Percentiles rank a stretch among this genome's conserved stretches.
Evolutionary conservation across 2,113 vertebrate genomes (phyloP).

Genomic region (Platysternon megacephalum): DNA sequence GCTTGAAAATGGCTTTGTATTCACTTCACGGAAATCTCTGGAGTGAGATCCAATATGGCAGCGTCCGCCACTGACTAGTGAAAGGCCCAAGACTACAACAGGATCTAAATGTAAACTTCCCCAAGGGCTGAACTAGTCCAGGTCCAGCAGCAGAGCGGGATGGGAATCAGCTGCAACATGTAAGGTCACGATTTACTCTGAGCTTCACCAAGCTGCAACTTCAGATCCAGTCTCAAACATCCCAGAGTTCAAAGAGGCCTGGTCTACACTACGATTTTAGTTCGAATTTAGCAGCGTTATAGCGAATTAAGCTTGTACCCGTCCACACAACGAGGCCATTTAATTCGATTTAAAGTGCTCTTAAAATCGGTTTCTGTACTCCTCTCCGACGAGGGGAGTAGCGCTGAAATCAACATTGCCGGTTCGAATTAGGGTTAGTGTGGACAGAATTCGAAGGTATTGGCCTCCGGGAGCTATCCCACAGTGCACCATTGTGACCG

Average conservation of each 20-base stretch:
- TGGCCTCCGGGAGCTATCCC: too few species aligned
- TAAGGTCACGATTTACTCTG: background rate
- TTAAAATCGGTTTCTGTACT: too few species aligned
- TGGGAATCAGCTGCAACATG: background rate
- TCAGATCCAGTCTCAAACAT: background rate
- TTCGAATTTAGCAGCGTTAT: too few species aligned
- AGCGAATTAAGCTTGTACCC: too few species aligned
- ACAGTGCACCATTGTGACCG: too few species aligned
- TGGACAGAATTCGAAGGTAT: too few species aligned
- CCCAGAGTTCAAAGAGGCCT: background rate
- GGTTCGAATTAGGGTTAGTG: too few species aligned
- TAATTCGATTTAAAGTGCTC: too few species aligned
- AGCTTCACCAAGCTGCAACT: background rate
- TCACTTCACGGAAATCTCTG: background rate
- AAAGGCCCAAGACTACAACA: background rate
- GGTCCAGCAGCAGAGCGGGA: background rate
- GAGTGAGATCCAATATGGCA: background rate
- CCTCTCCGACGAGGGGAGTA: too few species aligned
- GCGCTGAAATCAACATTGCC: too few species aligned
- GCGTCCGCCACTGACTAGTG: background rate
- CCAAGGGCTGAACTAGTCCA: background rate
- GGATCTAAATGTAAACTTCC: background rate
- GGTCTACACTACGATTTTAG: too few species aligned
- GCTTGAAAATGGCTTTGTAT: background rate
- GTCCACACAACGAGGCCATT: too few species aligned